Evolutionary conservation across 2,888 invertebrate species (phyloP).

Genomic region (Lochmaea crataegi): DNA sequence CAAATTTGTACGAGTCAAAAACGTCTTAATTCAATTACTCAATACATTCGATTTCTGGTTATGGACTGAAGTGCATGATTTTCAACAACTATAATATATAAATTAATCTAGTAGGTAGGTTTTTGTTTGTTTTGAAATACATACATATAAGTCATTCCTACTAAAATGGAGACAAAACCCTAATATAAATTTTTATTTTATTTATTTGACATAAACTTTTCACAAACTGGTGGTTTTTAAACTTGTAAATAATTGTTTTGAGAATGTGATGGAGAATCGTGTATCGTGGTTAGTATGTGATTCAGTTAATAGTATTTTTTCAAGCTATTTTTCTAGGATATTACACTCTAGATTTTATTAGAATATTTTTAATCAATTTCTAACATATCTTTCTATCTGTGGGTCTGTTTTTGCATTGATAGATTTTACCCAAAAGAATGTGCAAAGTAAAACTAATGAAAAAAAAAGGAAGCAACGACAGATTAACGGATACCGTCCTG

Average conservation of each 20-base stretch:
- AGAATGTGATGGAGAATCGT: conserved; percentile 46
- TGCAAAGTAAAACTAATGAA: conserved; percentile 27
- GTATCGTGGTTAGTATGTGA: conserved; percentile 46
- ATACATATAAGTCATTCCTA: background rate
- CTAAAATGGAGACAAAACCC: conserved; percentile 18
- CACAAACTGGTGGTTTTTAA: conserved; percentile 46
- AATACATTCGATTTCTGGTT: too few species aligned
- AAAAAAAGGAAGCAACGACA: conserved; percentile 27
- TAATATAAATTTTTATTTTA: conserved; percentile 4
- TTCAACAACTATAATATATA: too few species aligned
- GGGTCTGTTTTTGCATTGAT: conserved; percentile 28
- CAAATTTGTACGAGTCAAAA: too few species aligned
- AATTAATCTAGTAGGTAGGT: too few species aligned
- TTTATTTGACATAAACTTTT: conserved; percentile 23
- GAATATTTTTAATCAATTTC: conserved; percentile 43
- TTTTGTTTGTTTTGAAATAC: background rate
- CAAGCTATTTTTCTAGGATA: conserved; percentile 48
- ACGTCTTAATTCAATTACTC: too few species aligned
- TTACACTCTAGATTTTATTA: conserved; percentile 44
- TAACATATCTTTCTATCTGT: conserved; percentile 45
- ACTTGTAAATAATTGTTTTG: conserved; percentile 45
- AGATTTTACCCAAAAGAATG: conserved; percentile 24
- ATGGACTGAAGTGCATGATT: too few species aligned
- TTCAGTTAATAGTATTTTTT: conserved; percentile 48
- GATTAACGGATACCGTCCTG: conserved; percentile 28